phyloP scores from a whole-genome alignment of 2,113 vertebrate species.

The Condylura cristata region DNA sequence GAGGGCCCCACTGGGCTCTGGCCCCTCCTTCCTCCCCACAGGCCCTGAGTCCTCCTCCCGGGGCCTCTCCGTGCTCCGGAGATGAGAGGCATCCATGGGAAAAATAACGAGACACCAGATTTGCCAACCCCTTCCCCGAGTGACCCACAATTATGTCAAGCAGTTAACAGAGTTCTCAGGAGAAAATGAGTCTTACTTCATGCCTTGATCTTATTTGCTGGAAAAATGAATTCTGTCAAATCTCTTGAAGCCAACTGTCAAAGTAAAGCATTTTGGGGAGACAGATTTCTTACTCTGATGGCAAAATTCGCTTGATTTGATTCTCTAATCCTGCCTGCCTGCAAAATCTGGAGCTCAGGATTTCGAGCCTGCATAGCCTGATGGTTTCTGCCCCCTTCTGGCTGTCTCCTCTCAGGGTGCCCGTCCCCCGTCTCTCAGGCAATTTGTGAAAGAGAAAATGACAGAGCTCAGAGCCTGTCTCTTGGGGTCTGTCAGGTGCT shows the following conservation, averaged over 20 bases:
- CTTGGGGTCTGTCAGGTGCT: not conserved
- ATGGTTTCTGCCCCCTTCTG: not conserved
- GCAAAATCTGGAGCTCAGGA: not conserved
- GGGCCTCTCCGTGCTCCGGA: not conserved
- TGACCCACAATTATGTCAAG: not conserved
- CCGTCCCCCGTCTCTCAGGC: not conserved
- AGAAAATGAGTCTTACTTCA: not conserved
- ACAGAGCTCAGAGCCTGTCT: not conserved
- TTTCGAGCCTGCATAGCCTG: constrained; percentile 5
- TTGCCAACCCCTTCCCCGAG: constrained; percentile 26
- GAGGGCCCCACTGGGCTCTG: accelerated
- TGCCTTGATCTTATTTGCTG: constrained; percentile 31
- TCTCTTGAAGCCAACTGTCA: constrained; percentile 74
- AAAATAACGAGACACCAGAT: not conserved
- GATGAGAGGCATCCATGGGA: not conserved
- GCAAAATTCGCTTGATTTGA: constrained; percentile 29
- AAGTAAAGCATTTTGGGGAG: constrained; percentile 72
- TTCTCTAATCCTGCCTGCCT: constrained; percentile 14
- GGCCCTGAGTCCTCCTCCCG: too few species aligned
- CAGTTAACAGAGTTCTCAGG: not conserved
- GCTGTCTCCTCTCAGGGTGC: not conserved
- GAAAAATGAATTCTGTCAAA: constrained; percentile 76
- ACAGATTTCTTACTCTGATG: constrained; percentile 32
- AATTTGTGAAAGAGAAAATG: not conserved
- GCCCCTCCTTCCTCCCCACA: not conserved